phyloP scores from a whole-genome alignment of 2,113 vertebrate genomes.

The Tympanuchus pallidicinctus region DNA sequence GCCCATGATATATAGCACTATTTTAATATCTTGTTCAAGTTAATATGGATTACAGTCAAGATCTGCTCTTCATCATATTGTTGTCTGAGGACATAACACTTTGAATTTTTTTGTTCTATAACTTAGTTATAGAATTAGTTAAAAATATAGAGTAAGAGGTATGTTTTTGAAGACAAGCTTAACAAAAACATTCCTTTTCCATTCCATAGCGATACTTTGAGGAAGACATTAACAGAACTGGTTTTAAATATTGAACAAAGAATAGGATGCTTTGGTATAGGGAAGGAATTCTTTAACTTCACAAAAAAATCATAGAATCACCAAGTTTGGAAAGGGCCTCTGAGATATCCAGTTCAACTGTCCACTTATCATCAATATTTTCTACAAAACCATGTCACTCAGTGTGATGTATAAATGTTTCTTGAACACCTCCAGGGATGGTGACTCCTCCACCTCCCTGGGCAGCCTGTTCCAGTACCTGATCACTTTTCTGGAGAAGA shows the following conservation, averaged over 20 bases:
- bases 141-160: background rate
- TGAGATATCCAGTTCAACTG: too few relatives aligned
- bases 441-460: too few relatives aligned
- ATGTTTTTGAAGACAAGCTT: background rate
- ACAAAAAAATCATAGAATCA: background rate
- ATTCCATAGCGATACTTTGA: background rate
- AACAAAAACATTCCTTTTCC: background rate
- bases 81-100: background rate
- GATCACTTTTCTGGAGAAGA: too few relatives aligned
- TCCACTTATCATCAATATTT: too few relatives aligned
- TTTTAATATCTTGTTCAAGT: background rate
- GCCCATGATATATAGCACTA: background rate
- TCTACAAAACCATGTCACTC: too few relatives aligned
- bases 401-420: too few relatives aligned
- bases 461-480: too few relatives aligned
- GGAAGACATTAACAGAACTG: background rate
- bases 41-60: background rate
- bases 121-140: background rate
- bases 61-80: background rate
- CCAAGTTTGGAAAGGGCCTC: too few relatives aligned
- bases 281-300: background rate
- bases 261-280: background rate
- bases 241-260: background rate
- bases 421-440: too few relatives aligned
- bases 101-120: background rate